Evolutionary conservation across 2,888 invertebrate species (phyloP), one percentile per base, ranked within the genome.

Genomic region (Hirudinaria manillensis): DNA sequence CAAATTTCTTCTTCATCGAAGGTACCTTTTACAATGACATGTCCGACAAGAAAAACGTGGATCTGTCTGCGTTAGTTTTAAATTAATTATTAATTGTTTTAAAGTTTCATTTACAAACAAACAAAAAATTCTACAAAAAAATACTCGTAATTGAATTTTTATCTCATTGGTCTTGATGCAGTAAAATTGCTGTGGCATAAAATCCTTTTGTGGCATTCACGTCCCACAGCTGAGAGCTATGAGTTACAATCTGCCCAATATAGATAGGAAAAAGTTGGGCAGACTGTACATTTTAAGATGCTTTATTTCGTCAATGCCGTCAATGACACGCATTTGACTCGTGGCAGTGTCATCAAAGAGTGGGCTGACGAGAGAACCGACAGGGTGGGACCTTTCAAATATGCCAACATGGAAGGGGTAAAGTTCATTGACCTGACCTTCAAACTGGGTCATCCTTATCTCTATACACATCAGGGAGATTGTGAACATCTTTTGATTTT

Each of bases 401-500:
- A 79, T 16, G 78, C 76, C 16, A 75, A 72, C 19, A 85, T 85
- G 85, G 82, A 81, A 65, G 78, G 80, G 6, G 79, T 80, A 0
- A 80, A 77, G 21, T 83, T 85, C 77, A 77, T 79, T 72, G 83
- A 85, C 77, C 79, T 85, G 32, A 81, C 76, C 19, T 53, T 85
- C 1, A 77, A 81, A 72, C 78, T 85, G 19, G 92, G 92, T 0
- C 89, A 89, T 82, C 91, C 91, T 0, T 91, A 90, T 88, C 88
- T 97, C 0, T 97, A 92, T 87, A 88, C 91, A 77, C 97, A 97
- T 86, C 93, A 93, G 84, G 95, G 93, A 13, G 89, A 90, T 82
- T 97, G 96, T 86, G 95, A 97, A 85, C 97, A 97, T 85, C 84
- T 94, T 2, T 88, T 96, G 81, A 88, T 90, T 0, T 90, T 96